Conservation (phyloP, 2,113 vertebrate genomes). For the Myxocyprinus asiaticus region DNA sequence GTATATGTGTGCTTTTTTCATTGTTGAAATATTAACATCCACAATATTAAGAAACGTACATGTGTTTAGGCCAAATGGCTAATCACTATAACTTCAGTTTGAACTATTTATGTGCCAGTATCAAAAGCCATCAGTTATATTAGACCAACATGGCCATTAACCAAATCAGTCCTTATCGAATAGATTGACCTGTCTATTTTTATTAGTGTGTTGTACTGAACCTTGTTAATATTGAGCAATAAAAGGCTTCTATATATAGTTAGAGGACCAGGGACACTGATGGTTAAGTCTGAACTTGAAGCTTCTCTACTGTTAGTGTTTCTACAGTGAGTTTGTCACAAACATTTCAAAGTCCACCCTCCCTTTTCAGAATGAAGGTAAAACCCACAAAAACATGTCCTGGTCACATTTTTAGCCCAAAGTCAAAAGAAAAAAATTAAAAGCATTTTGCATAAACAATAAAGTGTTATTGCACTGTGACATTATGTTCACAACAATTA, state of each 20-base stretch:
- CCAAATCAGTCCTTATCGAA: slow-evolving; percentile 25
- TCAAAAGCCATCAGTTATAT: slow-evolving; percentile 19
- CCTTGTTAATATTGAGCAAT: slow-evolving; percentile 45
- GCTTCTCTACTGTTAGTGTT: not conserved
- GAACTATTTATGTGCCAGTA: slow-evolving; percentile 37
- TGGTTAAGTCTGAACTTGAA: not conserved
- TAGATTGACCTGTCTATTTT: not conserved
- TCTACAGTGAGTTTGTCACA: not conserved
- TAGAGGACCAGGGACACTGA: slow-evolving; percentile 1
- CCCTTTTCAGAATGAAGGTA: too few species aligned
- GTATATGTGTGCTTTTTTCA: slow-evolving; percentile 26
- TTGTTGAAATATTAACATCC: slow-evolving; percentile 14
- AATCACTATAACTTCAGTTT: slow-evolving; percentile 31
- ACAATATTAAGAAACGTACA: too few species aligned
- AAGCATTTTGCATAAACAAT: too few species aligned
- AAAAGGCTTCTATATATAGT: slow-evolving; percentile 32
- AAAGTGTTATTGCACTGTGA: too few species aligned
- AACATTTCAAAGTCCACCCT: too few species aligned
- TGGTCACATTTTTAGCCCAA: too few species aligned
- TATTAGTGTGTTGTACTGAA: slow-evolving; percentile 12
- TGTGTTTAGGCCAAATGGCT: slow-evolving; percentile 6
- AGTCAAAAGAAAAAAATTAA: too few species aligned
- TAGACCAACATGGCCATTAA: not conserved
- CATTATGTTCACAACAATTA: too few species aligned
- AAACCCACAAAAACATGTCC: too few species aligned